These are phyloP conservation scores for Andrena haemorrhoa DNA, from an alignment of 2,888 invertebrate genomes.

Conservation along the genomic window DNA sequence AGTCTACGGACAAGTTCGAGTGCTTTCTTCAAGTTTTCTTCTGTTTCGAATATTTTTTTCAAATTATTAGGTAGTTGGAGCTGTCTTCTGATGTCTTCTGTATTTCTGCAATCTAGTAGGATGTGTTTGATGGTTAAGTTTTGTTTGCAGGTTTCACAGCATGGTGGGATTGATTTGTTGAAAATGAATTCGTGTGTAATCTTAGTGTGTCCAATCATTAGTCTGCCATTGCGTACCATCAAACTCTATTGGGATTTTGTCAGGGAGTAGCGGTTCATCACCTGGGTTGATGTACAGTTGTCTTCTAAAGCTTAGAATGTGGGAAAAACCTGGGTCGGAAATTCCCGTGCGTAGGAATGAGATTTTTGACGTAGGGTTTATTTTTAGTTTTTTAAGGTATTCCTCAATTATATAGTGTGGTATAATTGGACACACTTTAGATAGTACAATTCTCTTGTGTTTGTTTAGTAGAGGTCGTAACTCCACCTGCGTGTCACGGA, in stretches of 20 bases:
- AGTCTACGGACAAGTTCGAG: too few relatives aligned
- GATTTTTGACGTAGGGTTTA: neutral
- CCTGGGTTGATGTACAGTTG: neutral
- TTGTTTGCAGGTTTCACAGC: too few relatives aligned
- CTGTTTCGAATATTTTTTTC: too few relatives aligned
- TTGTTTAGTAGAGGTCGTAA: neutral
- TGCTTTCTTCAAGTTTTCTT: too few relatives aligned
- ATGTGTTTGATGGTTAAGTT: too few relatives aligned
- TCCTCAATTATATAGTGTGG: neutral
- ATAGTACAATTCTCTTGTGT: constrained; percentile 1
- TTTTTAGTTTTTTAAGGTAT: neutral
- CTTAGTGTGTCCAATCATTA: too few relatives aligned
- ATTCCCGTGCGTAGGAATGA: neutral
- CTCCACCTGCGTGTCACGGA: neutral
- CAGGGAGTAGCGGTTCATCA: neutral
- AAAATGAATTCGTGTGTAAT: too few relatives aligned
- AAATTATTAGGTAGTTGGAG: too few relatives aligned
- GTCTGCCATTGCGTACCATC: neutral
- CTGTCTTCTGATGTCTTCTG: too few relatives aligned
- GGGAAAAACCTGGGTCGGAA: neutral
- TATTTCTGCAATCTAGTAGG: too few relatives aligned
- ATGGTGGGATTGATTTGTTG: too few relatives aligned
- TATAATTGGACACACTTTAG: neutral
- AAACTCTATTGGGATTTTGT: neutral
- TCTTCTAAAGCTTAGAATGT: neutral